Conservation (phyloP, 2,113 vertebrate species). For the Telmatochromis brichardi region DNA sequence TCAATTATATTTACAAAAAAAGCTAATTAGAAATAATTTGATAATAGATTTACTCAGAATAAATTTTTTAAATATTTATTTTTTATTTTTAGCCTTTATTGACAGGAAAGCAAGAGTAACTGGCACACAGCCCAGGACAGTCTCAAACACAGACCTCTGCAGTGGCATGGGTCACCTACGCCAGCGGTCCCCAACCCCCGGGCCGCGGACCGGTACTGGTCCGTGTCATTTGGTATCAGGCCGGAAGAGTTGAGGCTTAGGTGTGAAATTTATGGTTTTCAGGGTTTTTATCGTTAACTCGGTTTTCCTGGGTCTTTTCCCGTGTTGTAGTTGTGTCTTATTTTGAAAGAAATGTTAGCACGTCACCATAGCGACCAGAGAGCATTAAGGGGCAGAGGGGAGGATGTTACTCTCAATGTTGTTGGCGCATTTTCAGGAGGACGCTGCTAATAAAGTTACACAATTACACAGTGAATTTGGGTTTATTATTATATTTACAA, state of each 20-base stretch:
- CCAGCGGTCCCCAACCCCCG: background rate
- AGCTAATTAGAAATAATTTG: background rate
- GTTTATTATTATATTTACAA: background rate
- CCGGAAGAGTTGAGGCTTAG: background rate
- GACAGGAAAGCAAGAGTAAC: background rate
- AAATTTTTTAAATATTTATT: fast-evolving
- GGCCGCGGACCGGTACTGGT: background rate
- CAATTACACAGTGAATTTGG: background rate
- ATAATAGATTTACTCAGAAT: background rate
- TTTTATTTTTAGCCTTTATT: background rate
- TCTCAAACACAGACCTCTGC: background rate
- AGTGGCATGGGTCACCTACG: background rate
- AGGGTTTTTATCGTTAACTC: background rate
- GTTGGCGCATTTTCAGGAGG: background rate
- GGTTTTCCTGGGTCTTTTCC: background rate
- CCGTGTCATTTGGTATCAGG: fast-evolving
- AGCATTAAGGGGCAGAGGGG: background rate
- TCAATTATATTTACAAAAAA: background rate
- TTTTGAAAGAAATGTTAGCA: background rate
- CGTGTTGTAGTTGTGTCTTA: background rate
- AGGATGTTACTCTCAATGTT: background rate
- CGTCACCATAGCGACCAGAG: fast-evolving
- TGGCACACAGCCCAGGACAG: background rate
- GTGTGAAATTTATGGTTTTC: background rate
- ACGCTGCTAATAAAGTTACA: background rate